Base-by-base conservation (phyloP, 1,140 invertebrate genomes). In the Elymnias hypermnestra region DNA sequence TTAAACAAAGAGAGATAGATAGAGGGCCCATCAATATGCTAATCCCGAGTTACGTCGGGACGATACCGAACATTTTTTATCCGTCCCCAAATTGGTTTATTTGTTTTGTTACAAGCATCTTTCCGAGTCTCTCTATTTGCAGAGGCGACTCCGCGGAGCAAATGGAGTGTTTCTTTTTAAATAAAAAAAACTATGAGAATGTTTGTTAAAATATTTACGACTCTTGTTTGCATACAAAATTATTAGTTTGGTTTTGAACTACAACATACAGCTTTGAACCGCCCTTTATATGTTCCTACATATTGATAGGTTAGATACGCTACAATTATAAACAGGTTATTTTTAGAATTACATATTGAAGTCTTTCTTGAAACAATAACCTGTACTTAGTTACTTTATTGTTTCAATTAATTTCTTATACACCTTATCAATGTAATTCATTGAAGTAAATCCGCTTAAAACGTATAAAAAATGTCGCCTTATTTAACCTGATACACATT, bases 1-100 rank as follows among this genome's bases (percentile, higher is more conserved):
- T 73, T 72, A 71, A 82, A 83, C 78, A 85, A 85, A 85, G 72
- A 53, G 39, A 51, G 61, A 72, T 63, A 75, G 82, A 83, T 83
- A 82, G 67, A 57, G 17, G 51, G 59, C 56, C 77, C 72, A 82
- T 85, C 78, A 76, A 85, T 82, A 83, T 85, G 78, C 63, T 85
- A 85, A 84, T 84, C 65, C 67, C 47, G 50, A 42, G 59, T 53
- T 71, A 61, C 63, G 61, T 67, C 66, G 65, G 60, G 62, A 62
- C 64, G 61, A 63, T 61, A 63, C 54, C 58, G 61, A 49, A 33
- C 37, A 36, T 72, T 77, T 84, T 84, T 83, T 84, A 35, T 31
- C 49, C 57, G 49, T 36, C 45, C 69, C 76, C 63, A 73, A 82
- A 79, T 84, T 72, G 68, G 76, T 81, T 75, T 83, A 81, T 84